phyloP scores from a whole-genome alignment of 2,888 invertebrate genomes.

The Pseudeuparius sepicola region DNA sequence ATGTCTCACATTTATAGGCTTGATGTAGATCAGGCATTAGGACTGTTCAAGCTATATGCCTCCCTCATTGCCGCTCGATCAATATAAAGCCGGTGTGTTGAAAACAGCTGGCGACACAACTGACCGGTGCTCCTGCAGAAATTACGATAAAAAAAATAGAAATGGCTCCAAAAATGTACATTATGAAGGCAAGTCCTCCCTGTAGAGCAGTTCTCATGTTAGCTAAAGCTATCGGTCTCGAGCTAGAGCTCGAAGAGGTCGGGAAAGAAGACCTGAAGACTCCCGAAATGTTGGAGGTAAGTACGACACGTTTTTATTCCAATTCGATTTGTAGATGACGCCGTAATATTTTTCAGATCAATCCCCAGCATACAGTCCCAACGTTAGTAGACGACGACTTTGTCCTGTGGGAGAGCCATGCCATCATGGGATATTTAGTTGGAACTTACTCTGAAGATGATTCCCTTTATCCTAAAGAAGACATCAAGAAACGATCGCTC shows the following conservation, averaged over 20 bases:
- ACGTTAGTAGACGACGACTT: constrained; percentile 46
- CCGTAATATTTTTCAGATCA: constrained; percentile 34
- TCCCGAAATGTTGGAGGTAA: constrained; percentile 37
- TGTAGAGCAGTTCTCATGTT: constrained; percentile 41
- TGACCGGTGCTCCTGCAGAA: too few relatives aligned
- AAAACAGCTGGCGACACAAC: too few relatives aligned
- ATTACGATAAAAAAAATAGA: too few relatives aligned
- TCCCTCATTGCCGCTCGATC: too few relatives aligned
- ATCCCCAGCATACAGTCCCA: constrained; percentile 47
- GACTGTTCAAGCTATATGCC: too few relatives aligned
- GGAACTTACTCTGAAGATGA: constrained; percentile 37
- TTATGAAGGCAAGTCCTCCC: constrained; percentile 35
- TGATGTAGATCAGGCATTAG: too few relatives aligned
- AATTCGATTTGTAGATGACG: too few relatives aligned
- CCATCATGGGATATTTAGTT: constrained; percentile 38
- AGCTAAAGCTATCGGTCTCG: constrained; percentile 39
- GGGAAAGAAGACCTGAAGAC: constrained; percentile 37
- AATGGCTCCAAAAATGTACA: constrained; percentile 21
- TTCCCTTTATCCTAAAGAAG: constrained; percentile 46
- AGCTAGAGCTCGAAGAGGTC: constrained; percentile 35
- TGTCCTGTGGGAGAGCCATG: constrained; percentile 43
- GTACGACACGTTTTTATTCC: not conserved
- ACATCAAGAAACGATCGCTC: constrained; percentile 39
- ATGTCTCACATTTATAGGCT: too few relatives aligned
- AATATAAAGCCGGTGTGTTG: too few relatives aligned